Base-by-base conservation (phyloP, 2,797 vertebrate species). In the Typhlichthys eigenmanni region DNA sequence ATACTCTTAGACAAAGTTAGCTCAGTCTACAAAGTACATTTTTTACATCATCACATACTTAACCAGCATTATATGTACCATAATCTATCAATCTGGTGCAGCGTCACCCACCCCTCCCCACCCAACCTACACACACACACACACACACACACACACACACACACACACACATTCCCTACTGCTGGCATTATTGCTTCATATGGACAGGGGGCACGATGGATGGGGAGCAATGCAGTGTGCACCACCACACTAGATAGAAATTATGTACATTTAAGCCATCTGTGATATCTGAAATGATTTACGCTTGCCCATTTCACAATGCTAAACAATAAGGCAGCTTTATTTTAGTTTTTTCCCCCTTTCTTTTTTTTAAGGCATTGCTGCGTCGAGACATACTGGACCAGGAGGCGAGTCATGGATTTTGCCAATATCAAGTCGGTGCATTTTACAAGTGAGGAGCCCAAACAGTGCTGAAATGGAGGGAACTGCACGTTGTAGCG, bases 21-120 rank as follows among this genome's bases (percentile, higher is more conserved):
- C 91, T 91, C 87, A 82, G 93, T 92, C 92, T 93, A 94, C 94
- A 94, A 95, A 95, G 95, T 93, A 94, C 88, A 92, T 86, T 91
- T 24, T 92, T 91, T 88, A 93, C 92, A 93, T 87, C 72, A 87
- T 91, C 85, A 90, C 89, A 88, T 82, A 89, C 82, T 63, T 73
- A 50, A 78, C 78, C n/a, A 88, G 82, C 76, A 78, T 88, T 77
- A 90, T 86, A 79, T 86, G 90, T 89, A 92, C 88, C 88, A 90
- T 85, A 86, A 83, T 81, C 82, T 85, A 85, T 82, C 79, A 70
- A 81, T 81, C 79, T 78, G 88, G 82, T 86, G 81, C 81, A 85
- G 84, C 72, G 72, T 79, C 83, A 13, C 46, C 4, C 46, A 4
- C 46, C 13, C 46, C 46, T 6, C 47, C 5, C 66, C 66, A 69